These are phyloP conservation scores for Helobdella robusta DNA, from an alignment of 2,888 invertebrate species.

Conservation along the genomic window DNA sequence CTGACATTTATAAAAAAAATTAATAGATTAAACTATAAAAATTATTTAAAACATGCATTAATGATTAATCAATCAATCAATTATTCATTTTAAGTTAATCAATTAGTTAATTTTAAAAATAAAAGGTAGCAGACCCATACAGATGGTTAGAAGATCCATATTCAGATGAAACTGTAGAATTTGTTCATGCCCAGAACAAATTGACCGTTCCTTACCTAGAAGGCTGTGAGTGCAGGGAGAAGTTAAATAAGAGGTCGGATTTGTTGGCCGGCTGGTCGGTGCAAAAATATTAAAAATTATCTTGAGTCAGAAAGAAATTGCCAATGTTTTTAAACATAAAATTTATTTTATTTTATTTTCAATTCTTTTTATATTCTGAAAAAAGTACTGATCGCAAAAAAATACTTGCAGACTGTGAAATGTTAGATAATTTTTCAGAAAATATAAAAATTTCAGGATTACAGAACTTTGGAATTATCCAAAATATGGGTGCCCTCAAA, in stretches of 20 bases:
- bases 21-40: neutral
- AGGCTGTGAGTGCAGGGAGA: conserved; percentile 62
- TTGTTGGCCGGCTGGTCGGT: neutral
- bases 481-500: conserved; percentile 79
- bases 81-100: conserved; percentile 11
- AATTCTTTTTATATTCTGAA: no score
- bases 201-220: conserved; percentile 76
- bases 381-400: no score
- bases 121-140: conserved; percentile 75
- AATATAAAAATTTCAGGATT: conserved; percentile 53
- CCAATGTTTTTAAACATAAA: neutral
- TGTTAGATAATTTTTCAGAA: neutral
- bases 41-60: neutral
- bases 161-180: conserved; percentile 75
- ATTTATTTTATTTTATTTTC: neutral
- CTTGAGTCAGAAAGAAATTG: neutral
- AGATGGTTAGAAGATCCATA: conserved; percentile 95
- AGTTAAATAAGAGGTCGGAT: conserved; percentile 58
- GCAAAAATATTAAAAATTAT: neutral
- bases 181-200: conserved; percentile 79
- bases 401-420: no score
- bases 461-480: conserved; percentile 90
- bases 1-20: conserved; percentile 13
- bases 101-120: neutral
- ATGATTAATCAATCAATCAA: neutral